These are phyloP conservation scores for Baryphthengus martii DNA, from an alignment of 2,113 vertebrate genomes.

Conservation along the genomic window DNA sequence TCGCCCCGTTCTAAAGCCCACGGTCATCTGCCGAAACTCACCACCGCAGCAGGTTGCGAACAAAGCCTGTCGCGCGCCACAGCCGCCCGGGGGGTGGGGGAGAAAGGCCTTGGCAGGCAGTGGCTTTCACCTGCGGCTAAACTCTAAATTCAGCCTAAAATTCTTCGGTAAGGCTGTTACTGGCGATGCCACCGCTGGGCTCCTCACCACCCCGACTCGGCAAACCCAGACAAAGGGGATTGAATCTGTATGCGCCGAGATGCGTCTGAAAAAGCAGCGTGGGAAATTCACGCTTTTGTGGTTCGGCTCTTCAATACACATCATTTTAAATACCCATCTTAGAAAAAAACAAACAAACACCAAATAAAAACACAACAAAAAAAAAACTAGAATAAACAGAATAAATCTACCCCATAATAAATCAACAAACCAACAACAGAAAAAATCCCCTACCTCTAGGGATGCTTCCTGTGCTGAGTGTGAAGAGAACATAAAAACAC, in stretches of 20 bases:
- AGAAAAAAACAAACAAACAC: too few species aligned
- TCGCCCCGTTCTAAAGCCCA: background rate
- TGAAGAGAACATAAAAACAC: background rate
- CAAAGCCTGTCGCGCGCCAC: background rate
- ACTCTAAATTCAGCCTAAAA: background rate
- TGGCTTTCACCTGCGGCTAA: background rate
- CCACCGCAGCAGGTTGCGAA: background rate
- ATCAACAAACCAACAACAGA: too few species aligned
- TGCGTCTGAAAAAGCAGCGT: background rate
- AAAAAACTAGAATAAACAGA: too few species aligned
- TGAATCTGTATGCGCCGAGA: background rate
- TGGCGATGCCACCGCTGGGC: background rate
- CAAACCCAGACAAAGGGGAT: background rate
- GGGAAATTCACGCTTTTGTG: background rate
- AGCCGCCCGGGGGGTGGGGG: accelerated
- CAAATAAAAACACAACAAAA: too few species aligned
- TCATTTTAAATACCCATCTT: background rate
- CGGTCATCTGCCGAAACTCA: background rate
- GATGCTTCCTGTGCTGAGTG: background rate
- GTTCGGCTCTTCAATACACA: background rate
- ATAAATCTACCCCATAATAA: too few species aligned
- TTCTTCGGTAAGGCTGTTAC: background rate
- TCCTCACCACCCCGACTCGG: background rate
- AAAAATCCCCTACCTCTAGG: accelerated
- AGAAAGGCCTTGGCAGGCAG: background rate